Conservation (phyloP, 1,140 invertebrate species). For the Platyura marginata region DNA sequence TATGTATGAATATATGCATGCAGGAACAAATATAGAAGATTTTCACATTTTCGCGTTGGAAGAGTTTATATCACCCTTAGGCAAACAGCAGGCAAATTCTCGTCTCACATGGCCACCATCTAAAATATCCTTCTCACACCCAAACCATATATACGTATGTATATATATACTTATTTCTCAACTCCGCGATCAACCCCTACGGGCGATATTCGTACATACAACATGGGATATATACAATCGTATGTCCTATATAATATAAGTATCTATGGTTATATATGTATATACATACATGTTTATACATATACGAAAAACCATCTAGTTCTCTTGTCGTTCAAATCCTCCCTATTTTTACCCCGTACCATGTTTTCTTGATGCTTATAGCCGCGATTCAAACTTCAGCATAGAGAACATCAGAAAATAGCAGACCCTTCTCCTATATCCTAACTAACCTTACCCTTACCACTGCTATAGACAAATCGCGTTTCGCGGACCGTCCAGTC, state of each 20-base stretch:
- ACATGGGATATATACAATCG: not conserved
- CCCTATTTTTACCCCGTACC: not conserved
- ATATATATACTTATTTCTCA: not conserved
- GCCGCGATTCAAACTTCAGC: conserved; percentile 1
- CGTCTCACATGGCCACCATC: not conserved
- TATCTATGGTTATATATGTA: not conserved
- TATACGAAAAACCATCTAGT: not conserved
- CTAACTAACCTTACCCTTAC: not conserved
- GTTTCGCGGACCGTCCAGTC: not conserved
- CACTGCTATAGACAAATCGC: not conserved
- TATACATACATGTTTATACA: not conserved
- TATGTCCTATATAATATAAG: not conserved
- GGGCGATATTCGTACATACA: not conserved
- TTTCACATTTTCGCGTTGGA: not conserved
- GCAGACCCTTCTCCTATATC: not conserved
- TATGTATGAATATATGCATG: not conserved
- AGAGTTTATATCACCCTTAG: not conserved
- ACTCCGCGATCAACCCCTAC: not conserved
- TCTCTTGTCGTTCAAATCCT: not conserved
- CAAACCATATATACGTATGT: not conserved
- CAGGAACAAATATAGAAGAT: not conserved
- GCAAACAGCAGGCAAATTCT: not conserved
- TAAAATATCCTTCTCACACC: not conserved
- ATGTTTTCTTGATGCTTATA: not conserved
- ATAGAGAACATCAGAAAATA: conserved; percentile 2